A percentile compares a stretch with the other conserved stretches of the same genome.
Conservation (phyloP, 2,113 vertebrate species). For the Bothrops jararaca region DNA sequence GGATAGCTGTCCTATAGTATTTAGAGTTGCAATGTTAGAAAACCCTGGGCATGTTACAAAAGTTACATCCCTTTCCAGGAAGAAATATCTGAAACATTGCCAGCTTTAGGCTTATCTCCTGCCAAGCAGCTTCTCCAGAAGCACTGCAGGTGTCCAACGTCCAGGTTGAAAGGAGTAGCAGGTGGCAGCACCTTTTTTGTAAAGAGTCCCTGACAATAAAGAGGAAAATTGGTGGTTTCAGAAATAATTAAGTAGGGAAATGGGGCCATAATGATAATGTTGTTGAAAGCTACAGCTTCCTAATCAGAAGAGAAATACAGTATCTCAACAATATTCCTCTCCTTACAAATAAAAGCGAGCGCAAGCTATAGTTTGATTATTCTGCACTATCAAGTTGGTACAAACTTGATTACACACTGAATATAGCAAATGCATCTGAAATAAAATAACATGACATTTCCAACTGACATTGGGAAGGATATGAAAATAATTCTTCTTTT, state of each 20-base stretch:
- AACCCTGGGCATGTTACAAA: neutral
- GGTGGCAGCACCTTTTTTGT: slow-evolving; percentile 9
- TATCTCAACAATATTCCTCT: neutral
- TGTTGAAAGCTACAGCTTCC: slow-evolving; percentile 10
- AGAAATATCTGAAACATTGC: neutral
- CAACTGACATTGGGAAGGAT: too few relatives aligned
- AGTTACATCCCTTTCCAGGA: neutral
- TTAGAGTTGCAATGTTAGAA: slow-evolving; percentile 14
- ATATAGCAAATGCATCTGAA: neutral
- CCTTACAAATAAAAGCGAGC: neutral
- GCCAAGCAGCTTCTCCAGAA: neutral
- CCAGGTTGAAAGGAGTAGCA: neutral
- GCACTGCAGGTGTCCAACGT: neutral
- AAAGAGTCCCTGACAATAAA: neutral
- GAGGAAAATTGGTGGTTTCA: slow-evolving; percentile 1
- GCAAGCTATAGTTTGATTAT: neutral
- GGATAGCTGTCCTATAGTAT: neutral
- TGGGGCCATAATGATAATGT: neutral
- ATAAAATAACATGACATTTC: neutral
- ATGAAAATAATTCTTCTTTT: too few relatives aligned
- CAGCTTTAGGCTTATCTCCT: slow-evolving; percentile 8
- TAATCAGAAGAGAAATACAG: neutral
- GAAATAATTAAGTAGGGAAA: slow-evolving; percentile 16
- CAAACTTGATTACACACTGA: neutral
- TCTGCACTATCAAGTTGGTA: neutral